A percentile compares a stretch with the other conserved stretches of the same genome.
These are phyloP conservation scores for Todus mexicanus DNA, from an alignment of 2,797 vertebrate species.

Conservation along the genomic window DNA sequence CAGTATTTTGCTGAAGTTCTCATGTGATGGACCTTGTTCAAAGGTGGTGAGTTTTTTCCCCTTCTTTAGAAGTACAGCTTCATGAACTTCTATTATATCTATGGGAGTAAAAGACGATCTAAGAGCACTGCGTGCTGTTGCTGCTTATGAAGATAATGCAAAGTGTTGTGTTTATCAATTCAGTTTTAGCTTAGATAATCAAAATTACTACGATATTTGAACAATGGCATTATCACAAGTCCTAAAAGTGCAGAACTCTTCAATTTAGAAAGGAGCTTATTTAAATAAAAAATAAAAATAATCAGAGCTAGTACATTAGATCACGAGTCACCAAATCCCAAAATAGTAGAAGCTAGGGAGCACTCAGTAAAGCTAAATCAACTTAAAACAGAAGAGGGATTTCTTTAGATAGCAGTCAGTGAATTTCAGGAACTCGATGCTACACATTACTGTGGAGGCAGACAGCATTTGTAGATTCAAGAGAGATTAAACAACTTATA, in stretches of 20 bases:
- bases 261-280: not conserved
- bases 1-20: not conserved
- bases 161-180: not conserved
- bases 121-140: not conserved
- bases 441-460: not conserved
- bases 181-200: not conserved
- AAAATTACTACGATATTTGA: not conserved
- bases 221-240: not conserved
- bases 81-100: not conserved
- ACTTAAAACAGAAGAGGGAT: not conserved
- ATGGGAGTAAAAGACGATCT: not conserved
- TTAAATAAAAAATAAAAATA: not conserved
- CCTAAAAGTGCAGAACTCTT: not conserved
- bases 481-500: not conserved
- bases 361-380: not conserved
- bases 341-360: not conserved
- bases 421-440: not conserved
- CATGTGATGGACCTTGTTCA: not conserved
- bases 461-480: not conserved
- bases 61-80: not conserved
- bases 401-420: not conserved
- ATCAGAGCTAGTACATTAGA: not conserved
- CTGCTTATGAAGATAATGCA: not conserved
- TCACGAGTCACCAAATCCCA: not conserved
- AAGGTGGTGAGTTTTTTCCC: not conserved